A percentile compares a stretch with the other conserved stretches of the same genome.
These are phyloP conservation scores for Mallotus villosus DNA, from an alignment of 2,797 vertebrate genomes.

Conservation along the genomic window DNA sequence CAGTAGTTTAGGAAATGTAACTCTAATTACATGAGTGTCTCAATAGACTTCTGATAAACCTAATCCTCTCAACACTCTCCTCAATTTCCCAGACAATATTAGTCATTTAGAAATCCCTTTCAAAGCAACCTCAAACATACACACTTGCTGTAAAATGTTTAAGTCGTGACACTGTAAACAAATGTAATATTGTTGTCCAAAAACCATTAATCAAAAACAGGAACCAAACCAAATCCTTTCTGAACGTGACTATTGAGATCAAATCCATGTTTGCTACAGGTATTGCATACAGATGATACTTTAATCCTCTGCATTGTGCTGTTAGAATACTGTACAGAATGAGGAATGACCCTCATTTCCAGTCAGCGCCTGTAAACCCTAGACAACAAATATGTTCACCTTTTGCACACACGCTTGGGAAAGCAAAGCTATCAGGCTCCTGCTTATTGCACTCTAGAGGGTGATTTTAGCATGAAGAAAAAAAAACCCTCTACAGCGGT, in stretches of 20 bases:
- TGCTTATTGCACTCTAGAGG: slow-evolving; percentile 64
- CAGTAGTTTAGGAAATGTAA: slow-evolving; percentile 29
- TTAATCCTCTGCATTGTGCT: slow-evolving; percentile 1
- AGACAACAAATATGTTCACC: slow-evolving; percentile 52
- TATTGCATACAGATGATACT: background rate
- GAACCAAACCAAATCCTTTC: background rate
- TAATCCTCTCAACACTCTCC: slow-evolving; percentile 45
- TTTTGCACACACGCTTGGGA: slow-evolving; percentile 33
- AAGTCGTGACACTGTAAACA: background rate
- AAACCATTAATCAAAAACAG: background rate
- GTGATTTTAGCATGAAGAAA: slow-evolving; percentile 50
- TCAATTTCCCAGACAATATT: slow-evolving; percentile 35
- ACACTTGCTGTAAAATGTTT: background rate
- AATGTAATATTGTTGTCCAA: background rate
- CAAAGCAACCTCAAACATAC: slow-evolving; percentile 37
- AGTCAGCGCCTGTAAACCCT: slow-evolving; percentile 14
- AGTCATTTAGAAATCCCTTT: slow-evolving; percentile 50
- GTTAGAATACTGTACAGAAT: slow-evolving; percentile 25
- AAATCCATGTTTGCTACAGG: background rate
- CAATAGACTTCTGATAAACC: slow-evolving; percentile 57
- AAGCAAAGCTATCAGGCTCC: slow-evolving; percentile 41
- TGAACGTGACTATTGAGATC: background rate
- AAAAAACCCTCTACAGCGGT: slow-evolving; percentile 27
- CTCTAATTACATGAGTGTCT: slow-evolving; percentile 52
- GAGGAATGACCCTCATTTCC: slow-evolving; percentile 49